These are phyloP conservation scores for Drosophila sproati DNA, from an alignment of 1,140 invertebrate genomes.

Conservation along the genomic window DNA sequence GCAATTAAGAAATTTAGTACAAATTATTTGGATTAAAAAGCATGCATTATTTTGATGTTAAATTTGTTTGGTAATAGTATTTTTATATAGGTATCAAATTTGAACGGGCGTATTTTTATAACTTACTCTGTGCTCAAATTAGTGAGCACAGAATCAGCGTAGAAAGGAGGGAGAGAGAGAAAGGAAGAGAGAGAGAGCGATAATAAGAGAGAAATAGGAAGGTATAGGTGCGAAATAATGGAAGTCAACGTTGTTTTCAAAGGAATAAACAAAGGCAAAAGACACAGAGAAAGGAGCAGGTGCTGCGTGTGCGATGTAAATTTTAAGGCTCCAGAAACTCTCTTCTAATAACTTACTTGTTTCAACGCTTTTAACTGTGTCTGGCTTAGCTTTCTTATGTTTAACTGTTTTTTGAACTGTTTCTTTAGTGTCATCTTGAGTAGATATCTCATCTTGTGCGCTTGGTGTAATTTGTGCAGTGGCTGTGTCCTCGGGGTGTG, in stretches of 20 bases:
- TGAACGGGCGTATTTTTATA: constrained; percentile 8
- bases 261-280: constrained; percentile 61
- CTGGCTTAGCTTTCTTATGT: constrained; percentile 81
- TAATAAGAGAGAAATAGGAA: constrained; percentile 32
- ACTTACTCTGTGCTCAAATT: constrained; percentile 20
- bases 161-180: constrained; percentile 10
- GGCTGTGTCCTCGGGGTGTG: constrained; percentile 81
- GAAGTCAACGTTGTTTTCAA: constrained; percentile 58
- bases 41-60: constrained; percentile 29
- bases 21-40: neutral
- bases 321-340: constrained; percentile 61
- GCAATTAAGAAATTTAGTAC: constrained; percentile 27
- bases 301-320: constrained; percentile 55
- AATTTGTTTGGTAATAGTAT: constrained; percentile 16
- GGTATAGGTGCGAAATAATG: constrained; percentile 48
- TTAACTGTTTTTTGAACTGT: constrained; percentile 78
- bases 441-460: constrained; percentile 73
- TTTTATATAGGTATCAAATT: constrained; percentile 14
- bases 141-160: constrained; percentile 22
- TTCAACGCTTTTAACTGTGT: constrained; percentile 77
- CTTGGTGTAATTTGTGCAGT: constrained; percentile 82
- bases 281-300: constrained; percentile 71
- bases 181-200: constrained; percentile 38
- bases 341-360: constrained; percentile 82
- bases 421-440: constrained; percentile 79